These are phyloP conservation scores for Macropodus opercularis DNA, from an alignment of 2,797 vertebrate genomes.

Conservation along the genomic window DNA sequence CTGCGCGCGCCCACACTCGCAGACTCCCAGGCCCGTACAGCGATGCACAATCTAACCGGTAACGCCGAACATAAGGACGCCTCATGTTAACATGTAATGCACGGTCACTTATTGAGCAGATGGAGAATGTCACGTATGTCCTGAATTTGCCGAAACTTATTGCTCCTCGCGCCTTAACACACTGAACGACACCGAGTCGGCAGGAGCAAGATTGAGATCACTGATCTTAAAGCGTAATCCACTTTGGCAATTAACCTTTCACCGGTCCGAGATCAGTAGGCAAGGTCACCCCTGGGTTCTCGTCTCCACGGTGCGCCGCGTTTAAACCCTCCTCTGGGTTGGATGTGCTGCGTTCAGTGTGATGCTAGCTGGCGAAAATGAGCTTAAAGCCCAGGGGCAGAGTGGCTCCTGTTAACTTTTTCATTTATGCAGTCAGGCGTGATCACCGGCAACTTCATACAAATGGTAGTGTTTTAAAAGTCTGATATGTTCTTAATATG, in stretches of 20 bases:
- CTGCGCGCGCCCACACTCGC: neutral
- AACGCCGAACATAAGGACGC: neutral
- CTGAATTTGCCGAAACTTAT: constrained; percentile 4
- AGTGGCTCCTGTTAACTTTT: constrained; percentile 2
- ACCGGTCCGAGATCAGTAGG: constrained; percentile 79
- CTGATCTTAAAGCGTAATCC: constrained; percentile 81
- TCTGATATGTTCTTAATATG: neutral
- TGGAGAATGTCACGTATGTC: constrained; percentile 5
- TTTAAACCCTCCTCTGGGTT: constrained; percentile 63
- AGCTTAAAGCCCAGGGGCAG: constrained; percentile 1
- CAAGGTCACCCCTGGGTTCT: constrained; percentile 83
- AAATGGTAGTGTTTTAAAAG: neutral
- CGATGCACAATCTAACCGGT: no score
- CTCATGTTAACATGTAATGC: neutral
- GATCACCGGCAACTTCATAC: neutral
- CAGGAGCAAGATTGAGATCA: constrained; percentile 73
- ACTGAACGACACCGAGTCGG: constrained; percentile 59
- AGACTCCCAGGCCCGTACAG: no score
- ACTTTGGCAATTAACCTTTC: constrained; percentile 85
- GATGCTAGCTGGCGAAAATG: constrained; percentile 37
- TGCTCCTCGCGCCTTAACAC: constrained; percentile 37
- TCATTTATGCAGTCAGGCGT: neutral
- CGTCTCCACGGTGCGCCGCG: constrained; percentile 68
- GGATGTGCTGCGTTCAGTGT: constrained; percentile 21
- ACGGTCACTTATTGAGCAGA: neutral